phyloP scores from a whole-genome alignment of 2,113 vertebrate genomes.

The Chaetura pelagica region DNA sequence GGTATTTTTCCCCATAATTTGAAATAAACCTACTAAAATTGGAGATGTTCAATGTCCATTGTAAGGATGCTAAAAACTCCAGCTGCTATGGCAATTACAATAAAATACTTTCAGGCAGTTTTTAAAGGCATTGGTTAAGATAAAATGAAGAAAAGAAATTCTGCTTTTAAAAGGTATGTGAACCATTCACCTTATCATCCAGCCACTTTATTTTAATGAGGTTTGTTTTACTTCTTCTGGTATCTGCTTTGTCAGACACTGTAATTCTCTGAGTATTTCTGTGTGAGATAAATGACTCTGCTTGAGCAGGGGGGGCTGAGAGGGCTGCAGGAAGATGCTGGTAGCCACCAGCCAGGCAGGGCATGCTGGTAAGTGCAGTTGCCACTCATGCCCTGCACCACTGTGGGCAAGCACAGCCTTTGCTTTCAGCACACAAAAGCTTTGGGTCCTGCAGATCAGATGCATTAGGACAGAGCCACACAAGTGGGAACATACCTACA shows the following conservation, averaged over 20 bases:
- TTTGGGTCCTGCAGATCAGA: not conserved
- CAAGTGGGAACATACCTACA: not conserved
- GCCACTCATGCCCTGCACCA: not conserved
- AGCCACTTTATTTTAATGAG: conserved; percentile 61
- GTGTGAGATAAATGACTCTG: not conserved
- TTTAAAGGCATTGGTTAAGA: conserved; percentile 23
- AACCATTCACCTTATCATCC: conserved; percentile 17
- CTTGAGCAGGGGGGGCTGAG: not conserved
- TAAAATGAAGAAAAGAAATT: not conserved
- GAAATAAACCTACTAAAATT: not conserved
- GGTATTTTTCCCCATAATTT: not conserved
- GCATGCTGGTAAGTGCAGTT: rapidly evolving
- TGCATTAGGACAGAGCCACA: not conserved
- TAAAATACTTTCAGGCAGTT: not conserved
- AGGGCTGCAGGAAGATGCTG: not conserved
- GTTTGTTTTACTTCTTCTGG: conserved; percentile 28
- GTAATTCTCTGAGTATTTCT: not conserved
- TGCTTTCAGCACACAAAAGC: not conserved
- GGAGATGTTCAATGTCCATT: not conserved
- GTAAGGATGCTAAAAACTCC: not conserved
- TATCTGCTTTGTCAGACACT: conserved; percentile 29
- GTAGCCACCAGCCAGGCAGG: not conserved
- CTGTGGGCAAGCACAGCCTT: not conserved
- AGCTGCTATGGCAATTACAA: not conserved
- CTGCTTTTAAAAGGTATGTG: conserved; percentile 22